Conservation (phyloP, 2,797 vertebrate genomes). For the Sebastes itinus region DNA sequence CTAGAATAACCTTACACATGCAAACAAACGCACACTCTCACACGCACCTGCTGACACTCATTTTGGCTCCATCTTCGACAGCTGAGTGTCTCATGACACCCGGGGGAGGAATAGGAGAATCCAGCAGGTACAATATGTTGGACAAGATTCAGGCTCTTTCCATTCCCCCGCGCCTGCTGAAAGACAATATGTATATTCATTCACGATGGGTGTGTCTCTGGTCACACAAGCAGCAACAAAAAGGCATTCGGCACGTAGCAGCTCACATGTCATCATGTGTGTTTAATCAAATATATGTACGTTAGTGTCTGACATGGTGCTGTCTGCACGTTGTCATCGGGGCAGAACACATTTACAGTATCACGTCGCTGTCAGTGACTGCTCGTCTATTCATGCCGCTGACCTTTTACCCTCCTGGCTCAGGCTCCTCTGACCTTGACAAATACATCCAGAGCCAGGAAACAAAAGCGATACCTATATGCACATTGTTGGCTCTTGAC, state of each 20-base stretch:
- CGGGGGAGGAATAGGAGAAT: constrained; percentile 63
- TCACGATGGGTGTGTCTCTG: constrained; percentile 38
- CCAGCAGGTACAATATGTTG: constrained; percentile 76
- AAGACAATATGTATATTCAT: constrained; percentile 68
- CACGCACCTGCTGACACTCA: constrained; percentile 51
- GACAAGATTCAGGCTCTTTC: constrained; percentile 72
- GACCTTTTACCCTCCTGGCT: constrained; percentile 61
- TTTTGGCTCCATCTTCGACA: constrained; percentile 64
- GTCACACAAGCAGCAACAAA: constrained; percentile 24
- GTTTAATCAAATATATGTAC: neutral
- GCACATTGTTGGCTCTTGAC: constrained; percentile 51
- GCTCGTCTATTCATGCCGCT: constrained; percentile 47
- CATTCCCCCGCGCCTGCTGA: constrained; percentile 56
- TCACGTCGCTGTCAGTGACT: constrained; percentile 13
- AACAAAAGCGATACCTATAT: constrained; percentile 63
- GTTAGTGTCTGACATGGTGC: neutral
- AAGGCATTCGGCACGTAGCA: neutral
- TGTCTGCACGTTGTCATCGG: constrained; percentile 5
- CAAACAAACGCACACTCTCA: constrained; percentile 9
- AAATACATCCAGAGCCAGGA: constrained; percentile 61
- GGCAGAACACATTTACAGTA: constrained; percentile 3
- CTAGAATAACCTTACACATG: constrained; percentile 35
- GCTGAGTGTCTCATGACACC: constrained; percentile 74
- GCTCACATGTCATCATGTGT: neutral
- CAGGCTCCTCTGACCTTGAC: constrained; percentile 58